phyloP scores from a whole-genome alignment of 1,140 invertebrate genomes.

The Sinella curviseta region DNA sequence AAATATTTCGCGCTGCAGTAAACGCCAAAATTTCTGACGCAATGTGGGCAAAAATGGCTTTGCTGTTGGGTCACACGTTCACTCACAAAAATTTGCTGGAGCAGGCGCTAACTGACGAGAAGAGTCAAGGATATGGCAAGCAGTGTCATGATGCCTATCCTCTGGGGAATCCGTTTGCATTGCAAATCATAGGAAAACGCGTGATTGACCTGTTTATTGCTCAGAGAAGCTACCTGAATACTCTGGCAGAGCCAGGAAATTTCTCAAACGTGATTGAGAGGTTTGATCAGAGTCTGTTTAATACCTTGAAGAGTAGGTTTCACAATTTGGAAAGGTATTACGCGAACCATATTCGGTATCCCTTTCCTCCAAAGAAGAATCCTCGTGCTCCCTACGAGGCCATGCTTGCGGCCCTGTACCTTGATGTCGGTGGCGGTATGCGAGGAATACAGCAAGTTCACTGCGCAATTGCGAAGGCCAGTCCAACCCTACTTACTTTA shows the following conservation, averaged over 20 bases:
- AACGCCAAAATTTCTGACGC: too few relatives aligned
- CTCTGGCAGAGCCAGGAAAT: background rate
- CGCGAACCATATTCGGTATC: background rate
- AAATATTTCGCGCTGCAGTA: background rate
- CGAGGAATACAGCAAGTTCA: background rate
- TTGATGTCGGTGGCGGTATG: background rate
- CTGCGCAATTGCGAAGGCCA: background rate
- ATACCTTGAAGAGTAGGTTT: background rate
- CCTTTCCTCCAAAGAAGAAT: background rate
- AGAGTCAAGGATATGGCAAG: background rate
- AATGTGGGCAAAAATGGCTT: background rate
- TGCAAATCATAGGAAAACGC: background rate
- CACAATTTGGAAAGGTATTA: background rate
- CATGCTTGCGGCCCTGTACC: background rate
- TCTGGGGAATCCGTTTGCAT: background rate
- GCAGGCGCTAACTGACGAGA: slow-evolving; percentile 3
- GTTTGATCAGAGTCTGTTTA: background rate
- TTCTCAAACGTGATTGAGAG: background rate
- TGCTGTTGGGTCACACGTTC: background rate
- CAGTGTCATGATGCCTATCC: background rate
- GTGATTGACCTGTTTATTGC: background rate
- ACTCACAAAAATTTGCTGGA: background rate
- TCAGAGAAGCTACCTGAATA: background rate
- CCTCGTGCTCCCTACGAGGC: background rate
- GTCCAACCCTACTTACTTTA: background rate